These are phyloP conservation scores for Synergus gifuensis DNA, from an alignment of 2,888 invertebrate genomes.

Conservation along the genomic window DNA sequence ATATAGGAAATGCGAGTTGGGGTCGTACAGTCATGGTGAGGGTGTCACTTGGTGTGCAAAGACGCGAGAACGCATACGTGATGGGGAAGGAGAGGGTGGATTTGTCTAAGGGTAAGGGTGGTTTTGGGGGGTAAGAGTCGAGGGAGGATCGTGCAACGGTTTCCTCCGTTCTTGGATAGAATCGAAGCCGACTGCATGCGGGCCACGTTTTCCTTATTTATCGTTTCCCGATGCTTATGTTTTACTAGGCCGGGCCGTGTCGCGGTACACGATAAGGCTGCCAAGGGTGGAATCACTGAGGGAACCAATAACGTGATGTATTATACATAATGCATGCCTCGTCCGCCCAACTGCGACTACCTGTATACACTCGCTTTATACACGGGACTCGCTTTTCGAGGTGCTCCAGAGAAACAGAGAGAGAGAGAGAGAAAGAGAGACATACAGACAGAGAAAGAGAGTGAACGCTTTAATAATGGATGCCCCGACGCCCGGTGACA, in stretches of 20 bases:
- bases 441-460: not conserved
- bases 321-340: slow-evolving; percentile 78
- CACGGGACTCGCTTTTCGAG: slow-evolving; percentile 53
- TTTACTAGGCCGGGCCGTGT: slow-evolving; percentile 74
- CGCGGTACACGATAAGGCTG: slow-evolving; percentile 74
- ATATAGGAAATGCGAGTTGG: slow-evolving; percentile 48
- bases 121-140: slow-evolving; percentile 29
- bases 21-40: slow-evolving; percentile 3
- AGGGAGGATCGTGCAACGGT: slow-evolving; percentile 42
- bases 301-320: slow-evolving; percentile 78
- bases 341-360: slow-evolving; percentile 65
- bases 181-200: slow-evolving; percentile 68
- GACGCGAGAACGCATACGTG: slow-evolving; percentile 64
- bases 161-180: slow-evolving; percentile 41
- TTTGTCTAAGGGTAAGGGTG: slow-evolving; percentile 34
- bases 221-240: slow-evolving; percentile 78
- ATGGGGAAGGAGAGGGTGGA: slow-evolving; percentile 58
- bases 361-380: slow-evolving; percentile 56
- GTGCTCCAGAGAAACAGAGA: slow-evolving; percentile 39
- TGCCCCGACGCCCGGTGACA: slow-evolving; percentile 64
- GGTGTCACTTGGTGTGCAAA: slow-evolving; percentile 51
- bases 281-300: slow-evolving; percentile 77
- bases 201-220: slow-evolving; percentile 77
- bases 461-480: slow-evolving; percentile 69
- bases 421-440: slow-evolving; percentile 1